phyloP scores from a whole-genome alignment of 2,113 vertebrate genomes.

The Nannospalax galili region DNA sequence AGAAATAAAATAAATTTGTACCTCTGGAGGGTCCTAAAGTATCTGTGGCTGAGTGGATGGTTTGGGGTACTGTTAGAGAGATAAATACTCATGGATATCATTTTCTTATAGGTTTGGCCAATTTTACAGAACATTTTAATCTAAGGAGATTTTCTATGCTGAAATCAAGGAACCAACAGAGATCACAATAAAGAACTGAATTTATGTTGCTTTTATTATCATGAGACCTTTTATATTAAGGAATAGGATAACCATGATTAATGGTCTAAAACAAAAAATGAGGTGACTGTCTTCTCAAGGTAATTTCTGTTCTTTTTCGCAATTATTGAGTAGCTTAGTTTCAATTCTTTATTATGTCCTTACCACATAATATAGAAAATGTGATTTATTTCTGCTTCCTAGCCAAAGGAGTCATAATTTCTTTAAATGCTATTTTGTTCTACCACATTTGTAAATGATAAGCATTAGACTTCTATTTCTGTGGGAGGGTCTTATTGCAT shows the following conservation, averaged over 20 bases:
- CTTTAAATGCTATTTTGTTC: slow-evolving; percentile 13
- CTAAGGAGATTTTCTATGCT: neutral
- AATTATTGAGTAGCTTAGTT: slow-evolving; percentile 35
- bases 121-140: neutral
- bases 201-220: slow-evolving; percentile 34
- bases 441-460: slow-evolving; percentile 9
- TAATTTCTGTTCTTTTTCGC: slow-evolving; percentile 18
- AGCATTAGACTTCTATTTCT: slow-evolving; percentile 6
- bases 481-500: neutral
- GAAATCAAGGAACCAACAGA: neutral
- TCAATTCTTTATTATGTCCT: slow-evolving; percentile 43
- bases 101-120: neutral
- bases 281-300: slow-evolving; percentile 16
- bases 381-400: slow-evolving; percentile 24
- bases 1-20: neutral
- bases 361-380: slow-evolving; percentile 27
- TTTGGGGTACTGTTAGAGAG: neutral
- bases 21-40: neutral
- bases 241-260: slow-evolving; percentile 33
- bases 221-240: neutral
- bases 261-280: slow-evolving; percentile 20
- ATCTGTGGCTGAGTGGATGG: neutral
- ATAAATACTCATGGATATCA: neutral
- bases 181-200: neutral
- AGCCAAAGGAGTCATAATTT: neutral